Conservation (phyloP, 2,797 vertebrate species). For the Sebastes melanostomus region DNA sequence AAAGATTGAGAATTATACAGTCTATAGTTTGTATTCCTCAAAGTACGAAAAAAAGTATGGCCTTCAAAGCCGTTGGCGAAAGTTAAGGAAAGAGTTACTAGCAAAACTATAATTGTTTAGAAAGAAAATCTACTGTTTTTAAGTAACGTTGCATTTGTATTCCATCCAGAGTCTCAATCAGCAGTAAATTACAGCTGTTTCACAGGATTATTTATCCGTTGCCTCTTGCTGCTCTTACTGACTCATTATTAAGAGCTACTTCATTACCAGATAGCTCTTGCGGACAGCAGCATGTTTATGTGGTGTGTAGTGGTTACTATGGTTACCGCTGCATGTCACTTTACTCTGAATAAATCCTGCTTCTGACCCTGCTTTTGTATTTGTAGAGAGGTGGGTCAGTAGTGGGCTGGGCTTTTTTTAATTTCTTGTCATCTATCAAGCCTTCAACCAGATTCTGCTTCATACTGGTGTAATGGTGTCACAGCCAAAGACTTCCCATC, state of each 20-base stretch:
- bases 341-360: conserved; percentile 16
- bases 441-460: conserved; percentile 8
- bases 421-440: conserved; percentile 14
- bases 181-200: background rate
- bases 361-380: conserved; percentile 32
- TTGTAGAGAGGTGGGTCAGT: conserved; percentile 4
- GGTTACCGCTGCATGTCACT: conserved; percentile 37
- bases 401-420: background rate
- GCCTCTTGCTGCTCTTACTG: background rate
- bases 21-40: background rate
- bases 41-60: too few relatives aligned
- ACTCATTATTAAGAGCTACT: conserved; percentile 21
- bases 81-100: background rate
- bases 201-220: background rate
- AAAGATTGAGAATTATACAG: too few relatives aligned
- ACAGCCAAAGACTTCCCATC: conserved; percentile 6
- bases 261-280: conserved; percentile 27
- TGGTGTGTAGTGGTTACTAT: conserved; percentile 35
- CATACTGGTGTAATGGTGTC: background rate
- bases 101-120: background rate
- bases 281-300: conserved; percentile 27
- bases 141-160: background rate
- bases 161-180: background rate
- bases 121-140: background rate
- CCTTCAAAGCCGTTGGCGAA: background rate